Base-by-base conservation (phyloP, 2,797 vertebrate genomes). In the Periparus ater region DNA sequence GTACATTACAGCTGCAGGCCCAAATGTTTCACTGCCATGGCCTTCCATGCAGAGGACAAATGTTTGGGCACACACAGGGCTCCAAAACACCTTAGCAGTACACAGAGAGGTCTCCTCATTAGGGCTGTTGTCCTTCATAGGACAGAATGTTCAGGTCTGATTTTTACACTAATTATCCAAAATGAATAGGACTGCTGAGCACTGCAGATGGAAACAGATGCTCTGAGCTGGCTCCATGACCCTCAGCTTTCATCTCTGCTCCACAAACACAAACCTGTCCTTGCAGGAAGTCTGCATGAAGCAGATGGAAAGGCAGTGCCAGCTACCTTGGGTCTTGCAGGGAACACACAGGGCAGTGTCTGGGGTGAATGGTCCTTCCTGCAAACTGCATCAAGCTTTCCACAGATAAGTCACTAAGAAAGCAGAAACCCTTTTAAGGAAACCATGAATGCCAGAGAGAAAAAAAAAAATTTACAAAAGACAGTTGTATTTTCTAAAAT, bases 181-280 rank as follows among this genome's bases (percentile, higher is more conserved):
- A 70, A 65, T 15, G 8, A 85, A 54, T 18, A 36, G 42, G 71
- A 44, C 34, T 72, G 61, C 85, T 45, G 40, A 78, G 50, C 18
- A 48, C 34, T 10, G 8, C 60, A 72, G 30, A 66, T 57, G 38
- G 34, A 51, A 48, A 60, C 44, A 86, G 58, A 82, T 36, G 78
- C 32, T 50, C 55, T 17, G 47, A 1, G 0, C 7, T 32, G 38
- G 68, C 51, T 63, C 51, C 44, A 27, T 0, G 0, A 42, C 30
- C 27, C 65, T 73, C 60, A 19, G 40, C 53, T 65, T 53, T 65
- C 7, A 79, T 22, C 72, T 42, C 23, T 44, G 25, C 53, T 25
- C 29, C 19, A 54, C 65, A 74, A 77, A 83, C 22, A 29, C 44
- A 53, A 48, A 29, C 29, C 44, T 6, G 13, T 10, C 27, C 48